These are phyloP conservation scores for Sipha maydis DNA, from an alignment of 2,888 invertebrate genomes.

Conservation along the genomic window DNA sequence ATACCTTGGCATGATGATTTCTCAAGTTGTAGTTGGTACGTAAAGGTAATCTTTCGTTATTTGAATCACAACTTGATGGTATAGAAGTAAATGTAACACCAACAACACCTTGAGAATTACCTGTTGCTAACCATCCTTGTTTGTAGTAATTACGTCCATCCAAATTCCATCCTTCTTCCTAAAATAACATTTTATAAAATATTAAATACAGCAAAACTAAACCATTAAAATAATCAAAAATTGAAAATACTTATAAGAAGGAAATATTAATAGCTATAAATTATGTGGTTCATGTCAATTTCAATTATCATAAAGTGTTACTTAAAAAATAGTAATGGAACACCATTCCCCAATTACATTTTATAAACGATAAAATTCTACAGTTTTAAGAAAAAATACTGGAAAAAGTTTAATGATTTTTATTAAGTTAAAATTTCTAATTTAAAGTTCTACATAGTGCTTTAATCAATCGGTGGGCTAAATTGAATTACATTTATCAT, in stretches of 20 bases:
- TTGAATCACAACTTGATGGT: constrained; percentile 76
- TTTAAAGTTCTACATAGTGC: too few relatives aligned
- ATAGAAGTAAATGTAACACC: constrained; percentile 97
- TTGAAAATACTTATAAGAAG: not conserved
- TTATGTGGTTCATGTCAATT: not conserved
- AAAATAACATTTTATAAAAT: constrained; percentile 65
- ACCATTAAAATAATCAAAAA: not conserved
- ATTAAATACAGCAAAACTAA: not conserved
- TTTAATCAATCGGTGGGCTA: too few relatives aligned
- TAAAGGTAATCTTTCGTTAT: constrained; percentile 78
- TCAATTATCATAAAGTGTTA: not conserved
- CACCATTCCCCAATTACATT: too few relatives aligned
- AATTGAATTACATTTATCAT: too few relatives aligned
- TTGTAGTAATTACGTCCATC: constrained; percentile 95
- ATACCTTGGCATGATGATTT: constrained; percentile 95
- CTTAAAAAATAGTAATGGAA: not conserved
- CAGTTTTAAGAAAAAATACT: not conserved
- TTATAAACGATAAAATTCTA: not conserved
- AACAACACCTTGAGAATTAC: constrained; percentile 92
- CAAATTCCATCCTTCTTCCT: constrained; percentile 96
- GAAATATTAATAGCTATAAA: not conserved
- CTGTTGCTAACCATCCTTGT: constrained; percentile 97
- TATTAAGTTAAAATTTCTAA: not conserved
- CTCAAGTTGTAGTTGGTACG: constrained; percentile 96
- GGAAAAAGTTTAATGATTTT: not conserved